phyloP scores from a whole-genome alignment of 2,888 invertebrate genomes.

The Ecdyonurus torrentis region DNA sequence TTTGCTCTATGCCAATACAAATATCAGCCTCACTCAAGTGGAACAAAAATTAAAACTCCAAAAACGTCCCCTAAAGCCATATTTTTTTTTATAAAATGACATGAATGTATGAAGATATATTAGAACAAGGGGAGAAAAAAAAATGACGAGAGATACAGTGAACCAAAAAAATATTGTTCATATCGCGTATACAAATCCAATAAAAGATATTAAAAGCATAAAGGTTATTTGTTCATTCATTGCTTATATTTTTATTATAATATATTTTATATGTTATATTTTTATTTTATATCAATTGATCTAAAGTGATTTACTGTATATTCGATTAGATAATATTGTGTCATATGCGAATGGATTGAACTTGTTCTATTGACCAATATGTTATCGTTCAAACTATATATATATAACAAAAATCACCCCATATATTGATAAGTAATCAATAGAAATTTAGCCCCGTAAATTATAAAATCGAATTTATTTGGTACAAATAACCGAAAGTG shows the following conservation, averaged over 20 bases:
- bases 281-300: background rate
- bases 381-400: too few species aligned
- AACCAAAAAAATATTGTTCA: background rate
- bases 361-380: too few species aligned
- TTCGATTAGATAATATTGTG: too few species aligned
- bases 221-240: too few species aligned
- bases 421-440: too few species aligned
- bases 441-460: too few species aligned
- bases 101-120: background rate
- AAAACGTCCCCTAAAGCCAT: background rate
- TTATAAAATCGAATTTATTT: too few species aligned
- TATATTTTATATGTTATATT: background rate
- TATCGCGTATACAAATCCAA: background rate
- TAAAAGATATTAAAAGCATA: background rate
- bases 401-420: too few species aligned
- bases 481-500: too few species aligned
- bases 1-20: background rate
- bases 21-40: background rate
- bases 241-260: background rate
- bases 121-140: background rate
- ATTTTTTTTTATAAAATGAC: background rate
- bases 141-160: background rate
- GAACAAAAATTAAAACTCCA: background rate
- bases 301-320: too few species aligned
- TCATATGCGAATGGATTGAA: too few species aligned